Evolutionary conservation across 2,113 vertebrate genomes (phyloP), one percentile per base, ranked within the genome.

Genomic region (Carollia perspicillata): DNA sequence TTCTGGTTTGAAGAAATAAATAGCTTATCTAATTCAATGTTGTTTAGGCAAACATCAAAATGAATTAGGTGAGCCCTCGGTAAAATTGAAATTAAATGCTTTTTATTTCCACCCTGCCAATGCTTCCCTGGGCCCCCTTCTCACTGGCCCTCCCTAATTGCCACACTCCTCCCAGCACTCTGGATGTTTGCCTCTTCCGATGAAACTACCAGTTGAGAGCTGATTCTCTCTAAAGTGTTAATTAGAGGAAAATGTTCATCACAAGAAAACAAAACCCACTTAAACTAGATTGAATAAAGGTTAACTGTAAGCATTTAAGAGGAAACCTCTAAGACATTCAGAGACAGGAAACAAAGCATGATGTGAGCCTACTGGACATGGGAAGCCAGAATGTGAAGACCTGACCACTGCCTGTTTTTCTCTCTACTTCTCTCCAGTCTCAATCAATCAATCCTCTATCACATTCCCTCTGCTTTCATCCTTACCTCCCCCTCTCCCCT

Each of bases 241-340:
- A 78, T 49, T 17, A 58, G 83, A 86, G 79, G 65, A 85, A 78
- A 88, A 79, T 49, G 35, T 66, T 69, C 68, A 72, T 58, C n/a
- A 8, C 44, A 18, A 84, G 84, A 86, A 94, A 94, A 87, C 63
- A 49, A 93, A 97, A 74, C 40, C 14, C 66, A 78, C 72, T 85
- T 84, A 53, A 78, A 60, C 51, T 68, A 85, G 83, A 71, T 93
- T 92, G 74, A 55, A 66, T 85, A 66, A 68, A 81, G 60, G 26
- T 75, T 17, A 74, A 53, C 51, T 35, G 0, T n/a, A 88, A 86
- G 69, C 49, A 8, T 55, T 0, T 77, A n/a, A 95, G 65, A 92
- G 84, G 79, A 92, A 49, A 84, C 55, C 92, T 6, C 53, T 78
- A 85, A 89, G 79, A 53, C 47, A 37, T 55, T 71, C 86, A 55